Evolutionary conservation across 2,797 vertebrate species (phyloP), one percentile per base, ranked within the genome.

Genomic region (Acomys russatus): DNA sequence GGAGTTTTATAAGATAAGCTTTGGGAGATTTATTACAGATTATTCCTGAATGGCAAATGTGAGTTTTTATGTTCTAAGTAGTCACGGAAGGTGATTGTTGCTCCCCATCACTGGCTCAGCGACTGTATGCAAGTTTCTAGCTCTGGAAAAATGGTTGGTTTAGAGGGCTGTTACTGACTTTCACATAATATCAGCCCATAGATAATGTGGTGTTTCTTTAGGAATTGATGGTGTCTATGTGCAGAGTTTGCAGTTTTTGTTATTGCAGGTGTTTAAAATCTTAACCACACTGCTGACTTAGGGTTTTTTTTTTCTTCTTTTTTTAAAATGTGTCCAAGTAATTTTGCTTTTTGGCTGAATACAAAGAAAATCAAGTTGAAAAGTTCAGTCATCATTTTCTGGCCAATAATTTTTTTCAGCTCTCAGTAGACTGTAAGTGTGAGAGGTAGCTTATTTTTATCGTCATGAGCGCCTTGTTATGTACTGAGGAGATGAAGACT

Each of bases 281-380:
- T 66, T 59, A 44, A 93, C 88, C 82, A 86, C 38, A 82, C 30
- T 95, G 68, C 82, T 93, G 64, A 96, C 88, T 96, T 92, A 54
- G 61, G 92, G 15, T 92, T 96, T 70, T 85, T 97, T 90, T 14
- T 18, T 25, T 22, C 91, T 77, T 96, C 68, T 9, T 22, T 17
- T 49, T 49, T 49, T 22, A 68, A 93, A 95, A 90, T 74, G 90
- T 78, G 90, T 35, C 51, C 74, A 70, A 86, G 28, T 88, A 90
- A 92, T 66, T 96, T 96, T 94, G 88, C 44, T 80, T 90, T 95
- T 97, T 88, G 68, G 83, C 85, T 82, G 68, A 95, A 86, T 90
- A 88, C 92, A 95, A 94, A 85, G 80, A 88, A 93, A 78, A 73
- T 38, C 6, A 44, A 88, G 56, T 90, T 91, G 68, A 90, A 85